Conservation (phyloP, 2,113 vertebrate genomes). For the Gasterosteus aculeatus region DNA sequence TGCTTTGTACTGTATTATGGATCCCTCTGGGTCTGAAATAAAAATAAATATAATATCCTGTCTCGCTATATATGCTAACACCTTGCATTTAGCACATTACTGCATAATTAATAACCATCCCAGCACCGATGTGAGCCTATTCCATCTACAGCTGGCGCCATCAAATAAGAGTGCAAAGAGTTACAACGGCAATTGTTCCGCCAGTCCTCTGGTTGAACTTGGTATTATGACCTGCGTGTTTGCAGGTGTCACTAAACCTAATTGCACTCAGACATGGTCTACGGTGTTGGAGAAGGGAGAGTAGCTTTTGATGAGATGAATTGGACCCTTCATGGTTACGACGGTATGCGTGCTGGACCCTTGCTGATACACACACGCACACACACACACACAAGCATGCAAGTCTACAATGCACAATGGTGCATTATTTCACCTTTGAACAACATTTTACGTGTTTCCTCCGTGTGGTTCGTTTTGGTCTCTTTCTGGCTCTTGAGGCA, state of each 20-base stretch:
- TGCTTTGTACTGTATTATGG: too few relatives aligned
- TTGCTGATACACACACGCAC: conserved; percentile 38
- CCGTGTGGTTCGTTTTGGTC: neutral
- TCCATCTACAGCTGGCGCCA: conserved; percentile 23
- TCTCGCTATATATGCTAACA: conserved; percentile 12
- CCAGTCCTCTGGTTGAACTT: conserved; percentile 37
- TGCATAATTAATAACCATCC: neutral
- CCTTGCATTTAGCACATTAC: neutral
- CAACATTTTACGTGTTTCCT: neutral
- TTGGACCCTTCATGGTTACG: neutral
- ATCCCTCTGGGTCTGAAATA: too few relatives aligned
- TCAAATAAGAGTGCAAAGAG: conserved; percentile 15
- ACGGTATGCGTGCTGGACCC: conserved; percentile 23
- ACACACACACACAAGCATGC: conserved; percentile 4
- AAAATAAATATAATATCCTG: neutral
- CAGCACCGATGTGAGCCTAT: neutral
- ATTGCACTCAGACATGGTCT: conserved; percentile 31
- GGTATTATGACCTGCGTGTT: conserved; percentile 45
- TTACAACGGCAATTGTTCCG: conserved; percentile 5
- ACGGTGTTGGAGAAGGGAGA: conserved; percentile 9
- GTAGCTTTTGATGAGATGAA: conserved; percentile 19
- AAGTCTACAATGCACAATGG: neutral
- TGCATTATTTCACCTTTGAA: conserved; percentile 31
- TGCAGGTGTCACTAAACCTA: conserved; percentile 33
- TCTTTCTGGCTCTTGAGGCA: neutral